Evolutionary conservation across 2,888 invertebrate genomes (phyloP), one percentile per base, ranked within the genome.

Genomic region (Euplagia quadripunctaria): DNA sequence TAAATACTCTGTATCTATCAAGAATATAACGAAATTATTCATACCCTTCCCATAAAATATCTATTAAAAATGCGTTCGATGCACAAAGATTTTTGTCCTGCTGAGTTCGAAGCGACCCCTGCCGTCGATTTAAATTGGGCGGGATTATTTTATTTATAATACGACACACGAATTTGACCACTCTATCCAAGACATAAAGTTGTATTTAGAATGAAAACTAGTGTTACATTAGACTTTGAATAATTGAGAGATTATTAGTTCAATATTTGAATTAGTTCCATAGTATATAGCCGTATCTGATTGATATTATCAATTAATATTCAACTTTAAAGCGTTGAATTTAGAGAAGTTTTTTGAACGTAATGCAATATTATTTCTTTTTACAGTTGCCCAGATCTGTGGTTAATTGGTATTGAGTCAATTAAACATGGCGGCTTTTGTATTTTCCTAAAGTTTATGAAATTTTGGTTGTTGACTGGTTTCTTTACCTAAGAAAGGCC

Each of bases 401-500:
- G 61, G 46, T 52, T 68, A 69, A 41, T 73, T 64, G 42, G 43
- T 73, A 68, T 81, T 79, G 73, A 78, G 70, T 67, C 82, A 86
- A 87, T 89, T 81, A 86, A 87, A 86, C n/a, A 87, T 89, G 89
- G 88, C 84, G 73, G 75, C 64, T n/a, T 42, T 49, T 11, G 55
- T 68, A 12, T 52, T 52, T 52, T 52, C 6, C n/a, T 11, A 55
- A 52, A 46, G 41, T 8, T 20, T 58, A 68, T 55, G 42, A 52
- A 42, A 42, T 42, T 49, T 66, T 16, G 16, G 7, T 49, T 5
- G 14, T 46, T 46, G 43, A 46, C 9, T 46, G 3, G 31, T 31
- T 31, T 46, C 43, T 8, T 1, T 46, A 46, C 43, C 6, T 46
- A 8, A 46, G 0, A 46, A 46, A 46, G 1, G 6, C 4, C 43